Conservation (phyloP, 2,888 invertebrate species). For the Troides aeacus region DNA sequence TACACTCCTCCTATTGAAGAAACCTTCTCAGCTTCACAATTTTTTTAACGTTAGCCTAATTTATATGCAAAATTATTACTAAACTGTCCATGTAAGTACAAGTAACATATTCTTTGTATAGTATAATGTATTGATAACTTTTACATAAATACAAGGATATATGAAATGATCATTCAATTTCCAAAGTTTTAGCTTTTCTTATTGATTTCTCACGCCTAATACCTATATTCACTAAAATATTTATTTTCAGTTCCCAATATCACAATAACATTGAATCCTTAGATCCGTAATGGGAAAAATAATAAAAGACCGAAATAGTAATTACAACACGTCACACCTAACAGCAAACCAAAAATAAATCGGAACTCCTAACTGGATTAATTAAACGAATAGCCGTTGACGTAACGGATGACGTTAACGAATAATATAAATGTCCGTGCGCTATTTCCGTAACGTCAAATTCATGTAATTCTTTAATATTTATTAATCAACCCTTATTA, state of each 20-base stretch:
- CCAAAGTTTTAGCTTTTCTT: too few species aligned
- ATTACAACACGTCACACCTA: neutral
- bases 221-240: too few species aligned
- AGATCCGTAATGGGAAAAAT: neutral
- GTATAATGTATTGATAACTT: neutral
- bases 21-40: slow-evolving; percentile 49
- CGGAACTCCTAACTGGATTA: slow-evolving; percentile 15
- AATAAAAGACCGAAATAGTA: neutral
- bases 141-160: neutral
- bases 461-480: slow-evolving; percentile 41
- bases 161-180: too few species aligned
- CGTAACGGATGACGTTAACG: slow-evolving; percentile 43
- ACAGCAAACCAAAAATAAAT: slow-evolving; percentile 9
- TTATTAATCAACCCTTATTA: slow-evolving; percentile 59
- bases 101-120: neutral
- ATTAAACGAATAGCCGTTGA: slow-evolving; percentile 28
- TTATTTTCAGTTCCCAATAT: too few species aligned
- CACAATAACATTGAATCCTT: too few species aligned
- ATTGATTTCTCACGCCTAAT: too few species aligned
- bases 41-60: slow-evolving; percentile 57
- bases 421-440: slow-evolving; percentile 44
- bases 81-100: neutral
- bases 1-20: slow-evolving; percentile 47
- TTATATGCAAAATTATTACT: slow-evolving; percentile 42
- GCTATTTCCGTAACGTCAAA: slow-evolving; percentile 45